Evolutionary conservation across 1,140 invertebrate species (phyloP), one percentile per base, ranked within the genome.

Genomic region (Pseudachorutes palmiensis): DNA sequence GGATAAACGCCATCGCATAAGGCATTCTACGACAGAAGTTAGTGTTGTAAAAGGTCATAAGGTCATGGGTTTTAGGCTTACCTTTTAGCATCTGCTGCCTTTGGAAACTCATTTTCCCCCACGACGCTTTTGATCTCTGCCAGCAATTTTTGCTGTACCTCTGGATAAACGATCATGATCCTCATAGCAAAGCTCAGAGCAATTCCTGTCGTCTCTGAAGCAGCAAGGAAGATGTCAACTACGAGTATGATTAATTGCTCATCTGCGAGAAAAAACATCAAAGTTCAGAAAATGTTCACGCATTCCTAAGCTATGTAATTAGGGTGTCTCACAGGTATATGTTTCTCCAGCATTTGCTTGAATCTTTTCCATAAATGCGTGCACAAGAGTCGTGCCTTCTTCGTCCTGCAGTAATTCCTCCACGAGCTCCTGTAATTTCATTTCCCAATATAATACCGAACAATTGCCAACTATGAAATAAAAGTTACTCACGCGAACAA

Each of bases 141-240:
- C 67, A 89, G 88, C 0, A 88, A 87, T 77, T 86, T 87, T 64
- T 79, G 82, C 74, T 93, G 91, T 1, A 92, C 83, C 22, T 89
- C 81, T 22, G 87, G 89, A 74, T 88, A 83, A 51, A 86, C 76
- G 0, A 91, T 82, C 66, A 94, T 77, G 70, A 89, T 86, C 62
- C 91, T 83, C 62, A 94, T 87, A 48, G 85, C 83, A 74, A 90
- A 91, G 22, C 84, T 84, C 70, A 91, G 79, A 32, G 84, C 85
- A 74, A 89, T 90, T 29, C 83, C 85, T 0, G 89, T 90, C 0
- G 89, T 92, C 77, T 92, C 89, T 0, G 88, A 87, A 1, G 88
- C 89, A 30, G 88, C 89, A 78, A 90, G 86, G 28, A 66, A 66
- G 3, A 66, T n/a, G 45, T 58, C 51, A 26, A 62, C 12, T 2